These are phyloP conservation scores for Drosophila mayaguana DNA, from an alignment of 2,888 invertebrate species.

Conservation along the genomic window DNA sequence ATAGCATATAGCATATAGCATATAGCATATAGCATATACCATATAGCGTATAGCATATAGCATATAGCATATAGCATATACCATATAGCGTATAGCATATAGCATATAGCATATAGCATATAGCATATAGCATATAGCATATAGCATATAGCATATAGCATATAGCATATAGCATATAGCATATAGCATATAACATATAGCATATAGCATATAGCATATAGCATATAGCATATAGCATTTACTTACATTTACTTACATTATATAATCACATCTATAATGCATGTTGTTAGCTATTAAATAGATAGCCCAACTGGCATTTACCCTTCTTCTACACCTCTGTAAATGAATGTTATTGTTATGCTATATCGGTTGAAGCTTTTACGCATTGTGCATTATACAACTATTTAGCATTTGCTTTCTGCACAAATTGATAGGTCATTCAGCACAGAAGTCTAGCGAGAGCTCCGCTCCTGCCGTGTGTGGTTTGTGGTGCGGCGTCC, in stretches of 20 bases:
- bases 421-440: slow-evolving; percentile 20
- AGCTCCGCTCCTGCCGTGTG: not conserved
- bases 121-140: slow-evolving; percentile 10
- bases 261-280: too few relatives aligned
- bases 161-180: slow-evolving; percentile 11
- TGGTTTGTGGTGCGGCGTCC: slow-evolving; percentile 18
- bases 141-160: slow-evolving; percentile 12
- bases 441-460: not conserved
- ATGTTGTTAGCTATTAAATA: not conserved
- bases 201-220: slow-evolving; percentile 14
- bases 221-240: slow-evolving; percentile 9
- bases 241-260: too few relatives aligned
- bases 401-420: slow-evolving; percentile 1
- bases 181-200: slow-evolving; percentile 14
- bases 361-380: not conserved
- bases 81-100: too few relatives aligned
- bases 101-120: too few relatives aligned
- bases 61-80: too few relatives aligned
- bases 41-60: too few relatives aligned
- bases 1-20: too few relatives aligned
- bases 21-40: too few relatives aligned
- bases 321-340: not conserved
- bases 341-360: not conserved
- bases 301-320: not conserved
- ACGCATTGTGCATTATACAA: not conserved